Base-by-base conservation (phyloP, 2,113 vertebrate genomes). In the Ophiodon elongatus region DNA sequence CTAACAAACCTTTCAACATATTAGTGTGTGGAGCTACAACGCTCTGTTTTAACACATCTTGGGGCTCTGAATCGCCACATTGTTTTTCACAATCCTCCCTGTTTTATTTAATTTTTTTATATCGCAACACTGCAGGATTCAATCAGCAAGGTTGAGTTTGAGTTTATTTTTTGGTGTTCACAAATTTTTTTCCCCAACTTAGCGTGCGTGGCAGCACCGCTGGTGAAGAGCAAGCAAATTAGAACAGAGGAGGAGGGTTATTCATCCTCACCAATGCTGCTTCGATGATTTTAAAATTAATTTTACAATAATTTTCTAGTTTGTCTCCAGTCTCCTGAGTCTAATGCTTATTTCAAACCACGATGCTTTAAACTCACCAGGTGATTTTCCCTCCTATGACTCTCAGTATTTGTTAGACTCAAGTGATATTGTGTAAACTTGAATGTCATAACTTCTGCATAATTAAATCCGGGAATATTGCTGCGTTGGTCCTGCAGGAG, bases 11-110 rank as follows among this genome's bases (percentile, higher is more conserved):
- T 35, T 14, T 60, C 17, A 71, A 75, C 68, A 72, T 47, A 9
- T 21, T 52, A 67, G 62, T 78, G 67, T 23, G 13, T 19, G 33
- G 31, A 37, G 33, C 33, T 73, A 60, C 35, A 69, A 10, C 50
- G 39, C 15, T 63, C 52, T 73, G 7, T 60, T 77, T 65, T 29
- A 63, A 37, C 11, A 57, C 56, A 11, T 8, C 33, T 21, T 25
- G 79, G 50, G 21, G 57, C 33, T 60, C 33, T 64, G 29, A 71
- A 57, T 80, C 37, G 33, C 45, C 68, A 77, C 70, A 73, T 71
- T 81, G 7, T 29, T 70, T 62, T 3, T 35, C 21, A 6, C 35
- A 65, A 14, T 66, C 39, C 17, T 43, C 37, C 17, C 37, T 1
- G 21, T 23, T 52, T 52, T 23, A 7, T 2, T 21, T 41, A 9